A percentile compares a stretch with the other conserved stretches of the same genome.
phyloP scores from a whole-genome alignment of 2,113 vertebrate species.

The Pogonocichla stellata region DNA sequence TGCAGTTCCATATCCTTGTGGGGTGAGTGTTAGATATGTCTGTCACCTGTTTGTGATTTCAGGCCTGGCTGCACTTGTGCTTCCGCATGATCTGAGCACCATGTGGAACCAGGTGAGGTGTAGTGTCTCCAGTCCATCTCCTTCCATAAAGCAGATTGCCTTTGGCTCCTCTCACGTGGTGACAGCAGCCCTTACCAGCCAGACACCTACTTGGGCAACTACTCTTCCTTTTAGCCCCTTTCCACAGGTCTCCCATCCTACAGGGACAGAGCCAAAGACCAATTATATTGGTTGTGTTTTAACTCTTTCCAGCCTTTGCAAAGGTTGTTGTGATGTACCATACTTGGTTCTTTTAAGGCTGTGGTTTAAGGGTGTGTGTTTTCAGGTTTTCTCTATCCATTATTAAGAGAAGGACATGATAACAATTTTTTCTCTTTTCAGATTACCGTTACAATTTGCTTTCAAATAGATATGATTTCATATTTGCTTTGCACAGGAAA shows the following conservation, averaged over 20 bases:
- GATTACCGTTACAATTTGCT: background rate
- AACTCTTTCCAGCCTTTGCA: background rate
- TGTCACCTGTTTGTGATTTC: background rate
- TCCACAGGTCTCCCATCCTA: background rate
- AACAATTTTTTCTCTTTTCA: background rate
- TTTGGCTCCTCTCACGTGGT: background rate
- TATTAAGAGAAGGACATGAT: background rate
- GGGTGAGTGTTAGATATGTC: background rate
- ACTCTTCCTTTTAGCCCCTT: background rate
- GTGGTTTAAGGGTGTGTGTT: background rate
- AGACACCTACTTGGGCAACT: background rate
- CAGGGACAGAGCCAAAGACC: background rate
- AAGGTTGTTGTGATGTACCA: background rate
- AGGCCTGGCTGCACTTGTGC: background rate
- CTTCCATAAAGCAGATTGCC: background rate
- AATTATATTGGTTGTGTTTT: background rate
- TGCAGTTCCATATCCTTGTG: background rate
- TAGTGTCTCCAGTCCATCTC: background rate
- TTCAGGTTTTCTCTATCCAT: background rate
- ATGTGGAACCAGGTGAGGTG: background rate
- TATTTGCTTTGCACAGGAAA: conserved; percentile 8
- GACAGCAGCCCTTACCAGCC: background rate
- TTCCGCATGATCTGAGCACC: background rate
- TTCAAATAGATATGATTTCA: background rate
- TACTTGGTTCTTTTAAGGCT: background rate